A percentile compares a stretch with the other conserved stretches of the same genome.
Evolutionary conservation across 2,888 invertebrate genomes (phyloP).

Genomic region (Diarsia brunnea): DNA sequence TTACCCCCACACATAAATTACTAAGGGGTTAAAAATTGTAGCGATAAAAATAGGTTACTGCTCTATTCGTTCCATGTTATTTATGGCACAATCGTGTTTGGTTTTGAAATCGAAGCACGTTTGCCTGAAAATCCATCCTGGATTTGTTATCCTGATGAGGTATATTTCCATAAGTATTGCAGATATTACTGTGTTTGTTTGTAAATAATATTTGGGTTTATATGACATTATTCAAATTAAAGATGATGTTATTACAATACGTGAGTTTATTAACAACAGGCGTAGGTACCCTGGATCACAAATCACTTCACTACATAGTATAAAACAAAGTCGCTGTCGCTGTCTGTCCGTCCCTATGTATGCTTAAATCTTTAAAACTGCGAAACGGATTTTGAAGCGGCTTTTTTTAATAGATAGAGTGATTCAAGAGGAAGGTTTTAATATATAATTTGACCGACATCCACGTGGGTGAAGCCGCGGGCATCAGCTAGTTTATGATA

Average conservation of each 20-base stretch:
- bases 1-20: background rate
- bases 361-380: too few relatives aligned
- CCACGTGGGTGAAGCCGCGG: too few relatives aligned
- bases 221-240: background rate
- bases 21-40: slow-evolving; percentile 21
- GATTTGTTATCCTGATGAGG: slow-evolving; percentile 11
- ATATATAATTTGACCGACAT: too few relatives aligned
- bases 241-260: background rate
- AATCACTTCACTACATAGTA: too few relatives aligned
- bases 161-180: slow-evolving; percentile 37
- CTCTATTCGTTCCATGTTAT: slow-evolving; percentile 39
- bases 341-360: too few relatives aligned
- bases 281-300: too few relatives aligned
- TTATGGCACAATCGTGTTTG: slow-evolving; percentile 25
- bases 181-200: slow-evolving; percentile 7
- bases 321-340: too few relatives aligned
- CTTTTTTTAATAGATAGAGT: too few relatives aligned
- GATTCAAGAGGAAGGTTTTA: too few relatives aligned
- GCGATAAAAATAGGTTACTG: slow-evolving; percentile 28
- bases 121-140: slow-evolving; percentile 36
- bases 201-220: too few relatives aligned
- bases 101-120: slow-evolving; percentile 37
- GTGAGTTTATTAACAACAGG: background rate
- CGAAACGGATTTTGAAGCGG: too few relatives aligned
- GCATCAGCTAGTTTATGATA: too few relatives aligned